Percentiles rank a stretch among this genome's conserved stretches.
Evolutionary conservation across 2,113 vertebrate species (phyloP).

Genomic region (Calidris pygmaea): DNA sequence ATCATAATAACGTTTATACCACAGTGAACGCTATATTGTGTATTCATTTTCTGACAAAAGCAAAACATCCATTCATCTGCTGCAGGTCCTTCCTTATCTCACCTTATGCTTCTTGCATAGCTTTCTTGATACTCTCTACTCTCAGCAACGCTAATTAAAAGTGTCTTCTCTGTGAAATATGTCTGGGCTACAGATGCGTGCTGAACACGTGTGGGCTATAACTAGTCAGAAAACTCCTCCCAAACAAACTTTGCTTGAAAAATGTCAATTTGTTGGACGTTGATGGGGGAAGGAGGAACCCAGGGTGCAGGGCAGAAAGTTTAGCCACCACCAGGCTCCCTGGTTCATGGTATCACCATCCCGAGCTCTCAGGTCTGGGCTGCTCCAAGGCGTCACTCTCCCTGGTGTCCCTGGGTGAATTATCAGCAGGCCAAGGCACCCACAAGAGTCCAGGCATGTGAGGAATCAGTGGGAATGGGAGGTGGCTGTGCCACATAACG

Average conservation of each 20-base stretch:
- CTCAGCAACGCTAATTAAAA: not conserved
- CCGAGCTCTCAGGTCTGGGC: not conserved
- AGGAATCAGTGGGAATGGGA: not conserved
- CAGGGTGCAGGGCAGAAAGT: not conserved
- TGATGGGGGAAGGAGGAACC: not conserved
- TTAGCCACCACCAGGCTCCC: not conserved
- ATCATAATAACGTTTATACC: not conserved
- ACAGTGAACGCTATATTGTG: not conserved
- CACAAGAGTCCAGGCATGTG: not conserved
- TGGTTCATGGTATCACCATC: rapidly evolving
- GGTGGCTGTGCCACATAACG: rapidly evolving
- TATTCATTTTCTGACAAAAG: not conserved
- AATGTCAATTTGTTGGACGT: not conserved
- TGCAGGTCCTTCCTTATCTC: not conserved
- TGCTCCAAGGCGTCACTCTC: rapidly evolving
- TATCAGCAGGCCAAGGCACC: not conserved
- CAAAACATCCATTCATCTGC: not conserved
- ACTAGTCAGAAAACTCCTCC: not conserved
- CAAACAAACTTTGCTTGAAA: not conserved
- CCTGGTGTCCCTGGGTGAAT: not conserved
- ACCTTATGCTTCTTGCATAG: not conserved
- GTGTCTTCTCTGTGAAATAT: not conserved
- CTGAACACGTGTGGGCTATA: not conserved
- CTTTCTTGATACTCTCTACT: not conserved
- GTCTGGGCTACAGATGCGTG: not conserved